These are phyloP conservation scores for Ophion costatus DNA, from an alignment of 2,888 invertebrate genomes.

Conservation along the genomic window DNA sequence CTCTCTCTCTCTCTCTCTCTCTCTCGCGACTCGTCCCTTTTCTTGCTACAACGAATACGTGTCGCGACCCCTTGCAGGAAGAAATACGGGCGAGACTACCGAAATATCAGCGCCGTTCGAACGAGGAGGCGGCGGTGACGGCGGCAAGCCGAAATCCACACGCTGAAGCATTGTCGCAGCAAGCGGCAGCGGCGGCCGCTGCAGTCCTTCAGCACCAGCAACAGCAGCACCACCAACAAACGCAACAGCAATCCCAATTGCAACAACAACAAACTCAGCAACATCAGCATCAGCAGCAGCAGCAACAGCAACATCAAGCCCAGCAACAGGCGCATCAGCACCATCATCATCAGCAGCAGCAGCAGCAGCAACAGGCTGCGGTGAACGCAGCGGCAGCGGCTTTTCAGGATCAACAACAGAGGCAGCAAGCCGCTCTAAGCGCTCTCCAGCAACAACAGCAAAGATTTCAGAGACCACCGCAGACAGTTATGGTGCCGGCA, in stretches of 20 bases:
- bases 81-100: conserved; percentile 90
- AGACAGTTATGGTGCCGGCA: conserved; percentile 84
- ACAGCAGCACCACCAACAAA: conserved; percentile 72
- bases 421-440: conserved; percentile 83
- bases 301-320: conserved; percentile 79
- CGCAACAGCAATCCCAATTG: conserved; percentile 72
- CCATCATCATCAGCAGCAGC: conserved; percentile 78
- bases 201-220: conserved; percentile 76
- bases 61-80: conserved; percentile 85
- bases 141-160: conserved; percentile 75
- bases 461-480: conserved; percentile 84
- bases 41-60: background rate
- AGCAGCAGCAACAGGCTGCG: conserved; percentile 79
- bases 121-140: conserved; percentile 77
- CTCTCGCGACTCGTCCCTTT: background rate
- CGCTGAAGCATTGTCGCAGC: conserved; percentile 70
- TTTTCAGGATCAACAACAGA: conserved; percentile 82
- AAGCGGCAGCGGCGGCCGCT: conserved; percentile 72
- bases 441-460: conserved; percentile 84
- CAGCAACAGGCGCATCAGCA: conserved; percentile 76
- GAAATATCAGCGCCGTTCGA: conserved; percentile 87
- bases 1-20: background rate
- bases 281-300: conserved; percentile 76
- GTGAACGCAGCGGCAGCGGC: conserved; percentile 83
- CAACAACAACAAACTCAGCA: conserved; percentile 75